A percentile compares a stretch with the other conserved stretches of the same genome.
These are phyloP conservation scores for Coptodon rendalli DNA, from an alignment of 2,113 vertebrate genomes.

Conservation along the genomic window DNA sequence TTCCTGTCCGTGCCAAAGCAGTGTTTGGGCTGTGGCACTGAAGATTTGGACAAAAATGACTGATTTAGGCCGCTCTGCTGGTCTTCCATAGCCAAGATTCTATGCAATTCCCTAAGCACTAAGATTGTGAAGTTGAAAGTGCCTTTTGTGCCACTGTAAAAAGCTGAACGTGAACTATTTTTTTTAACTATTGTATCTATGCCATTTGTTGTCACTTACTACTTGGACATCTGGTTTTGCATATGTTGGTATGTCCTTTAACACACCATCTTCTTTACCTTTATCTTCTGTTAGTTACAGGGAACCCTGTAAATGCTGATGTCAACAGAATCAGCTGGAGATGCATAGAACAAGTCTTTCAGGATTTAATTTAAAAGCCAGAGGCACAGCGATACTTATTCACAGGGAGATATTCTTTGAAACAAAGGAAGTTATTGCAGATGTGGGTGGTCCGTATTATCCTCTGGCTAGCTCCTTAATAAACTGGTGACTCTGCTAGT, in stretches of 20 bases:
- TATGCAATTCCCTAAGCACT: not conserved
- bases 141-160: not conserved
- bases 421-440: not conserved
- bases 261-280: not conserved
- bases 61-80: not conserved
- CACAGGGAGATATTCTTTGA: not conserved
- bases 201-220: not conserved
- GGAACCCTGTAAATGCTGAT: not conserved
- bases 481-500: not conserved
- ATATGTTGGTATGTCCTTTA: not conserved
- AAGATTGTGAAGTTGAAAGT: not conserved
- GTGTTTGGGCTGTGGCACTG: not conserved
- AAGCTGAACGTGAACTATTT: not conserved
- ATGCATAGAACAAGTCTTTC: not conserved
- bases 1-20: not conserved
- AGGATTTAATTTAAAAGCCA: not conserved
- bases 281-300: not conserved
- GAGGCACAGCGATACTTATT: not conserved
- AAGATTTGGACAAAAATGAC: not conserved
- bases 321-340: not conserved
- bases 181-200: not conserved
- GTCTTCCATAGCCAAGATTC: not conserved
- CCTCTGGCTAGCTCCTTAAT: not conserved
- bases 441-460: not conserved
- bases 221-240: not conserved